Evolutionary conservation across 1,140 invertebrate species (phyloP), one percentile per base, ranked within the genome.

Genomic region (Charaxes varanes): DNA sequence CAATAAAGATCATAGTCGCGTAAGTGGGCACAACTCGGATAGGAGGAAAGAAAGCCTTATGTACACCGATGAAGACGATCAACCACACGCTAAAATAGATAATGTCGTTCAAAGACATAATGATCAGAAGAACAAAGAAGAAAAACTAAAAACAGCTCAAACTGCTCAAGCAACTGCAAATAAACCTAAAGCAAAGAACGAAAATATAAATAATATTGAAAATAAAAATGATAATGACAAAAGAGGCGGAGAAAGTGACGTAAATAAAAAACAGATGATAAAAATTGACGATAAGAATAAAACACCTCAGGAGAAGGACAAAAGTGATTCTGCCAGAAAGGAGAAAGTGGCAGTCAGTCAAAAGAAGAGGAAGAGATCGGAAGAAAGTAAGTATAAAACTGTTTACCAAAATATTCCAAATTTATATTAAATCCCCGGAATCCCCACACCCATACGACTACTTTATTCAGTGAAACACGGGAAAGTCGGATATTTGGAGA

Each of bases 41-140:
- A 42, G 49, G n/a, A 22, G 26, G 8, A 46, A 37, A 32, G 53
- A 73, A 12, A 50, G 38, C 21, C 41, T 89, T 1, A 50, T 88
- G 10, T 89, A 88, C 52, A 79, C 71, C 6, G 68, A 84, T 11
- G 87, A 88, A 14, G 86, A 89, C 23, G 78, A 83, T 4, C 52
- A 59, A 62, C 74, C 79, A 7, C 62, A 81, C 73, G 54, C 78
- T 21, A 87, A 84, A 67, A 86, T 87, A 44, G 85, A 87, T 50
- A 77, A 68, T 24, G 40, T 87, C 12, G 77, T 89, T 1, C 69
- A 86, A 37, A 74, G 76, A 36, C 86, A 87, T 49, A 71, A 74
- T 26, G 67, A 85, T 15, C 62, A 66, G 37, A 73, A 62, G 50
- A 41, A 37, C 12, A 61, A 62, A 26, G 38, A 49, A 11, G 42